Conservation (phyloP, 2,797 vertebrate species). For the Tenualosa ilisha region DNA sequence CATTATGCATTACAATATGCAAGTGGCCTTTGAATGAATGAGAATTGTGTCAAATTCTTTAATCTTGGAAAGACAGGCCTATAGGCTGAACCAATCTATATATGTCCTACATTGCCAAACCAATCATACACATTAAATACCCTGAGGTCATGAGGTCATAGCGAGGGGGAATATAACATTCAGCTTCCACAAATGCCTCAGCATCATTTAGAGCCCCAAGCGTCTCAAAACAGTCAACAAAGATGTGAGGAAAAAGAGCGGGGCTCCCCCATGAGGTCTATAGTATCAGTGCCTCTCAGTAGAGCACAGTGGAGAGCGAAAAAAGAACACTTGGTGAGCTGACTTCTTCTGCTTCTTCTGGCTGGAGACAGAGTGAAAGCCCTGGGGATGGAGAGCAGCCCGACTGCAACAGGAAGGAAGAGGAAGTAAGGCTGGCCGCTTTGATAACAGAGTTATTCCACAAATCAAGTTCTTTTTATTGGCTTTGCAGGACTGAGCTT, state of each 20-base stretch:
- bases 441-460: conserved; percentile 43
- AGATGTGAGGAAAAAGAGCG: background rate
- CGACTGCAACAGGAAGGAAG: conserved; percentile 34
- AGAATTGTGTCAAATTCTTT: background rate
- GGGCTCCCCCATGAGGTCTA: background rate
- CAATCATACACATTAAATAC: background rate
- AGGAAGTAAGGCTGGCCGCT: conserved; percentile 30
- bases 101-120: background rate
- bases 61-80: background rate
- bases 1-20: no score
- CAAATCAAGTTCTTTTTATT: conserved; percentile 20
- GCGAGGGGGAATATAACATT: background rate
- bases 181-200: background rate
- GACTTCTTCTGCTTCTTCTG: background rate
- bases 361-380: background rate
- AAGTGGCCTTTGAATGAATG: no score
- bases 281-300: background rate
- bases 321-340: background rate
- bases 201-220: background rate
- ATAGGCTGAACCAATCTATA: background rate
- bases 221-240: background rate
- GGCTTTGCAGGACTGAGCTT: background rate
- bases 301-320: background rate
- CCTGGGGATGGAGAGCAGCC: background rate
- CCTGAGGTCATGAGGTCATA: no score